phyloP scores from a whole-genome alignment of 2,797 vertebrate genomes.

The Phataginus tetradactyla region DNA sequence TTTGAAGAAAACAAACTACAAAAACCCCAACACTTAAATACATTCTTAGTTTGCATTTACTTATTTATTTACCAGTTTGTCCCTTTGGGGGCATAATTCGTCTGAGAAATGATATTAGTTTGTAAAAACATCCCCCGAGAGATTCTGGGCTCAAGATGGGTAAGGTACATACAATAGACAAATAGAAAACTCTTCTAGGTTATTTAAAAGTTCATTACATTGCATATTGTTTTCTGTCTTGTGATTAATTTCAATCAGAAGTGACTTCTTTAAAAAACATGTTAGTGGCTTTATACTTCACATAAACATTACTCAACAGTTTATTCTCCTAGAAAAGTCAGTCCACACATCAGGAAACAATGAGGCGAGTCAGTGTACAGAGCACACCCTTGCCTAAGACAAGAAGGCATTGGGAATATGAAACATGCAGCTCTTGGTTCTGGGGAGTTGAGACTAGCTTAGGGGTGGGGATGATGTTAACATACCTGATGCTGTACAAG shows the following conservation, averaged over 20 bases:
- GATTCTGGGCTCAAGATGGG: neutral
- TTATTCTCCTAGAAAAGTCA: neutral
- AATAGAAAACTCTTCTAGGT: neutral
- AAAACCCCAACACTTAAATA: neutral
- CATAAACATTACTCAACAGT: neutral
- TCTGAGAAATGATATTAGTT: conserved; percentile 6
- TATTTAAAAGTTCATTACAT: neutral
- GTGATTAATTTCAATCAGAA: conserved; percentile 50
- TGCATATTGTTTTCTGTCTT: neutral
- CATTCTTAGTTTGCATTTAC: conserved; percentile 11
- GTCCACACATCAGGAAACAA: neutral
- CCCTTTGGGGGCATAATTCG: neutral
- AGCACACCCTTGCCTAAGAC: neutral
- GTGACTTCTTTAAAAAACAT: neutral
- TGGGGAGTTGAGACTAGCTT: neutral
- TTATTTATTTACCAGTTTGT: neutral
- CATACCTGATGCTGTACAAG: neutral
- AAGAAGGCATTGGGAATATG: neutral
- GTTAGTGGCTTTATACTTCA: neutral
- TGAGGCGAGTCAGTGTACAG: neutral
- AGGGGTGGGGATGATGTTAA: fast-evolving
- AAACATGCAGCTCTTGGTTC: fast-evolving
- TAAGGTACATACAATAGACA: neutral
- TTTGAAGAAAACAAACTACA: neutral
- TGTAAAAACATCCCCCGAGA: neutral